These are phyloP conservation scores for Poeciliopsis occidentalis DNA, from an alignment of 2,113 vertebrate genomes.

Conservation along the genomic window DNA sequence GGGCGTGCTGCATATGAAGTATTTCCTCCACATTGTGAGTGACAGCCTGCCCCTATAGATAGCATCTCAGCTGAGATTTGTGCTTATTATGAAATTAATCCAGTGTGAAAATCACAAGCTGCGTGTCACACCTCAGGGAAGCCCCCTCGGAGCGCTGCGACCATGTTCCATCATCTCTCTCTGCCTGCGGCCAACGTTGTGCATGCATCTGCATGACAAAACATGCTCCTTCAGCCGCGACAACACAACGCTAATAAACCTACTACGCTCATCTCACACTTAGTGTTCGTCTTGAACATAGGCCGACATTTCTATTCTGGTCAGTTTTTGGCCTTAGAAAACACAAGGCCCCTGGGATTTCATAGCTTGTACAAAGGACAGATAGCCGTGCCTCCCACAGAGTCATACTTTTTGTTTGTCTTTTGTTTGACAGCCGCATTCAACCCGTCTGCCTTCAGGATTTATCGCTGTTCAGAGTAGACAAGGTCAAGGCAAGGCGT, in stretches of 20 bases:
- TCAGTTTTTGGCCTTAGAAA: conserved; percentile 35
- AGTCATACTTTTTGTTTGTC: conserved; percentile 4
- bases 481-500: conserved; percentile 67
- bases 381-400: conserved; percentile 29
- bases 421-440: conserved; percentile 31
- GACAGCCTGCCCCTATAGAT: conserved; percentile 26
- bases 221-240: conserved; percentile 46
- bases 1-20: background rate
- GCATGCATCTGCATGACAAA: conserved; percentile 51
- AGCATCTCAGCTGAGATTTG: conserved; percentile 26
- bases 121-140: conserved; percentile 54
- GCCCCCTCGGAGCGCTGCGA: conserved; percentile 36
- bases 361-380: conserved; percentile 47
- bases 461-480: conserved; percentile 36
- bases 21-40: background rate
- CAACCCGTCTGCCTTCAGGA: conserved; percentile 38
- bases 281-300: conserved; percentile 34
- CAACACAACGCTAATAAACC: conserved; percentile 21
- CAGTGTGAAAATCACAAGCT: conserved; percentile 57
- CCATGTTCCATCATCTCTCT: conserved; percentile 32
- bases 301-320: conserved; percentile 53
- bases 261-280: conserved; percentile 44
- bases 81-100: conserved; percentile 60
- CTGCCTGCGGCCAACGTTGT: conserved; percentile 42
- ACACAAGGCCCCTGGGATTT: conserved; percentile 45